Evolutionary conservation across 2,113 vertebrate species (phyloP), one percentile per base, ranked within the genome.

Genomic region (Protobothrops flavoviridis): DNA sequence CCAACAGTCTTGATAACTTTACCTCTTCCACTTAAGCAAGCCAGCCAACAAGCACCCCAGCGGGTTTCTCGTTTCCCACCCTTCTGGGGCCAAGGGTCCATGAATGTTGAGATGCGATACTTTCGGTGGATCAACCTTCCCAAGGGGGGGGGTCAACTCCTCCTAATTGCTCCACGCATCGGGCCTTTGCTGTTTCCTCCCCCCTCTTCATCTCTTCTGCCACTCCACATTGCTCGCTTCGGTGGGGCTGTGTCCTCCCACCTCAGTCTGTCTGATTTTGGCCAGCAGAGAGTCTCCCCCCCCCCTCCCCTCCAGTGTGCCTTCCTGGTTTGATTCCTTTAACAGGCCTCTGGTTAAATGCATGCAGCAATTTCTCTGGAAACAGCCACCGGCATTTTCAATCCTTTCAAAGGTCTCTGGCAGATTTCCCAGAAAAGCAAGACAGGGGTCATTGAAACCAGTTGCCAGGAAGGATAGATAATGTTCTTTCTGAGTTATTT

Each of bases 381-480:
- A 93, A 93, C 94, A 94, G 95, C 86, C 55, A 24, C 97, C 95
- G 95, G 93, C 92, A 29, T 89, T 93, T 64, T 59, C 94, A 95
- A 92, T 93, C 91, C 95, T 96, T 96, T 97, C 96, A 97, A 89
- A 95, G 93, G 94, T 97, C 94, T 94, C 97, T 98, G 97, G 97
- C 96, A 96, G 64, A 23, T 94, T 97, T 98, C 97, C 98, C 97
- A 97, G 97, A 97, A 97, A 97, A 97, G 96, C 95, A 97, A 98
- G 95, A 94, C 94, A 94, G 0, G 86, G 43, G 96, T 95, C 86
- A 33, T 97, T 97, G 96, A 95, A 96, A 95, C 88, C 95, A 69
- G 95, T 96, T 97, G 97, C 96, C 97, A 97, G 96, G 96, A 97
- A 97, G 97, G 90, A 95, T 95, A 95, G 97, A 97, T 97, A 97